A percentile compares a stretch with the other conserved stretches of the same genome.
Conservation (phyloP, 2,888 invertebrate genomes). For the Zygaena filipendulae region DNA sequence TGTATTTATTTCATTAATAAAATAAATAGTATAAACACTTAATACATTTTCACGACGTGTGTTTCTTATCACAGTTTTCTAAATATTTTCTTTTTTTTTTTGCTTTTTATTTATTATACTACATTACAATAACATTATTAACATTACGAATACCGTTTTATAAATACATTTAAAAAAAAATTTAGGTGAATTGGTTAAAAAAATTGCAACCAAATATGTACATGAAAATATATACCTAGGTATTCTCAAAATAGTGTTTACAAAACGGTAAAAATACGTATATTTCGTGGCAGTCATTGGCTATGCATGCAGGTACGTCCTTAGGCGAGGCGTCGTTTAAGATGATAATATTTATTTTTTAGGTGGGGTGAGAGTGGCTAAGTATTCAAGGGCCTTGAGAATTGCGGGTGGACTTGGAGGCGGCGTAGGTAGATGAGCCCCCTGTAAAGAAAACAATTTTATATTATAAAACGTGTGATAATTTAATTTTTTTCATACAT, state of each 20-base stretch:
- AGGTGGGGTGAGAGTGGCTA: constrained; percentile 72
- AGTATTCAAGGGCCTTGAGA: constrained; percentile 77
- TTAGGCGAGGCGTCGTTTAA: too few species aligned
- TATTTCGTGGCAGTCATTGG: too few species aligned
- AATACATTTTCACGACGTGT: neutral
- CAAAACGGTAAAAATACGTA: constrained; percentile 39
- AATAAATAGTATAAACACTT: constrained; percentile 40
- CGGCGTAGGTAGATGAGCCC: constrained; percentile 79
- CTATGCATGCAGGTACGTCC: too few species aligned
- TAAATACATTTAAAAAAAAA: too few species aligned
- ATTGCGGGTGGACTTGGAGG: constrained; percentile 82
- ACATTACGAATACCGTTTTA: constrained; percentile 33
- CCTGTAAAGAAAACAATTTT: constrained; percentile 36
- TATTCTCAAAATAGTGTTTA: too few species aligned
- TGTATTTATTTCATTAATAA: constrained; percentile 50
- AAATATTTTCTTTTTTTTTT: constrained; percentile 29
- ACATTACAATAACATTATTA: too few species aligned
- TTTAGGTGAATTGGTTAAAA: too few species aligned
- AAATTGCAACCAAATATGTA: constrained; percentile 2
- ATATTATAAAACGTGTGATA: too few species aligned
- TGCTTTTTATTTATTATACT: too few species aligned
- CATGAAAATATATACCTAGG: too few species aligned
- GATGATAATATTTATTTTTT: too few species aligned
- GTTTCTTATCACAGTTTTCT: constrained; percentile 56
- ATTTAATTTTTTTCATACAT: too few species aligned